A percentile compares a stretch with the other conserved stretches of the same genome.
These are phyloP conservation scores for Drosophila pseudotalamancana DNA, from an alignment of 2,888 invertebrate genomes.

Conservation along the genomic window DNA sequence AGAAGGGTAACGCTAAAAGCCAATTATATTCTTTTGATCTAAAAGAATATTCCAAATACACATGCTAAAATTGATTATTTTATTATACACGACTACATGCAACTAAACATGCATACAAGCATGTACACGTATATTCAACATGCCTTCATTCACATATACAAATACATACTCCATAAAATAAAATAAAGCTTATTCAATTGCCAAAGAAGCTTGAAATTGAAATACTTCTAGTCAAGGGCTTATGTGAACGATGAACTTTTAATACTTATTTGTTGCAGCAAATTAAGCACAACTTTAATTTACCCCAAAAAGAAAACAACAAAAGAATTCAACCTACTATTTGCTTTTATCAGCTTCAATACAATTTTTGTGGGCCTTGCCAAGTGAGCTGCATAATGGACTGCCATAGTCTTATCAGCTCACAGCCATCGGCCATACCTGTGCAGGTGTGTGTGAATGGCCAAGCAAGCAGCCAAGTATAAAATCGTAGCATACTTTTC, in stretches of 20 bases:
- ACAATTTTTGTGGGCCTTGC: slow-evolving; percentile 43
- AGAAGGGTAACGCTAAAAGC: too few species aligned
- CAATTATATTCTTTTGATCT: too few species aligned
- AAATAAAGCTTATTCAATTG: too few species aligned
- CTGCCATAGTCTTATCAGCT: slow-evolving; percentile 71
- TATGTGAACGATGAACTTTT: not conserved
- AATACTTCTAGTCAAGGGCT: too few species aligned
- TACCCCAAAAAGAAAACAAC: not conserved
- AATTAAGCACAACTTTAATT: slow-evolving; percentile 18
- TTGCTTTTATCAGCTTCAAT: slow-evolving; percentile 48
- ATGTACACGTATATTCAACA: too few species aligned
- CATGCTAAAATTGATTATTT: too few species aligned
- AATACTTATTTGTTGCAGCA: not conserved
- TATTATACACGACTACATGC: too few species aligned
- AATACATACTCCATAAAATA: too few species aligned
- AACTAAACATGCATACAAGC: too few species aligned
- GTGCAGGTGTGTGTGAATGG: not conserved
- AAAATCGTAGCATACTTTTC: slow-evolving; percentile 64
- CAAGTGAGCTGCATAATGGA: slow-evolving; percentile 73
- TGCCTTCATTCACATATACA: too few species aligned
- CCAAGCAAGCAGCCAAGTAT: slow-evolving; percentile 33
- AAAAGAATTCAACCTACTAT: slow-evolving; percentile 31
- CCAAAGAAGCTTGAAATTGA: too few species aligned
- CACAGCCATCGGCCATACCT: slow-evolving; percentile 53
- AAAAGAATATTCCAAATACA: too few species aligned